Evolutionary conservation across 2,888 invertebrate genomes (phyloP).

Genomic region (Scaptomyza parva): DNA sequence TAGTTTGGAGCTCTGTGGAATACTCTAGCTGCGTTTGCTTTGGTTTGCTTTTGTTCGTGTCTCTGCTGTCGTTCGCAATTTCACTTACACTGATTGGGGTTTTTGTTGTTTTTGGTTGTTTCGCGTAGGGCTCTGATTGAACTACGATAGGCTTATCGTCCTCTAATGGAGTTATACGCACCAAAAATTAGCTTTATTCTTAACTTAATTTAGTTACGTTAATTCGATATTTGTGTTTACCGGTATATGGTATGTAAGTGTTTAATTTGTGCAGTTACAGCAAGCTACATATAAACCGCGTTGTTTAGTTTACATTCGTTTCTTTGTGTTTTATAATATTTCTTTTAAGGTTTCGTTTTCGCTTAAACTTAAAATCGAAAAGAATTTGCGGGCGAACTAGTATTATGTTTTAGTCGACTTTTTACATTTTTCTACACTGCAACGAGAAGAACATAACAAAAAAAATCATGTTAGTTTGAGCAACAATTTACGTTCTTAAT

Average conservation of each 20-base stretch:
- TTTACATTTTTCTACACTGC: slow-evolving; percentile 83
- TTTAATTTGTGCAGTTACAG: slow-evolving; percentile 35
- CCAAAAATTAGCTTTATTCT: slow-evolving; percentile 66
- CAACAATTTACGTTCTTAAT: not conserved
- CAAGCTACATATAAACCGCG: slow-evolving; percentile 51
- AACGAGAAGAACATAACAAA: slow-evolving; percentile 54
- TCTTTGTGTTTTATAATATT: slow-evolving; percentile 36
- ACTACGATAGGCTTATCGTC: slow-evolving; percentile 54
- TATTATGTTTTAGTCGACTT: slow-evolving; percentile 79
- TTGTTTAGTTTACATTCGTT: slow-evolving; percentile 31
- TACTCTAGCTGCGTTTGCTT: slow-evolving; percentile 7
- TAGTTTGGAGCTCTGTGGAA: slow-evolving; percentile 23
- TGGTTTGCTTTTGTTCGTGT: slow-evolving; percentile 8
- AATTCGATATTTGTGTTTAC: slow-evolving; percentile 21
- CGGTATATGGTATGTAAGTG: slow-evolving; percentile 34
- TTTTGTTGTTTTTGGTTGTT: not conserved
- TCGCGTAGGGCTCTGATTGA: slow-evolving; percentile 42
- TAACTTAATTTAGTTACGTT: slow-evolving; percentile 52
- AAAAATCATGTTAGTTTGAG: slow-evolving; percentile 7
- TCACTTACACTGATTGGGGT: slow-evolving; percentile 8
- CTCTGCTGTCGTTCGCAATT: slow-evolving; percentile 27
- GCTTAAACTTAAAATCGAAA: slow-evolving; percentile 76
- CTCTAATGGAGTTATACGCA: slow-evolving; percentile 80
- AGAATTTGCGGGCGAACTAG: slow-evolving; percentile 77
- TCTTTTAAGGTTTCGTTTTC: slow-evolving; percentile 48